Evolutionary conservation across 2,888 invertebrate species (phyloP), one percentile per base, ranked within the genome.

Genomic region (Macropis europaea): DNA sequence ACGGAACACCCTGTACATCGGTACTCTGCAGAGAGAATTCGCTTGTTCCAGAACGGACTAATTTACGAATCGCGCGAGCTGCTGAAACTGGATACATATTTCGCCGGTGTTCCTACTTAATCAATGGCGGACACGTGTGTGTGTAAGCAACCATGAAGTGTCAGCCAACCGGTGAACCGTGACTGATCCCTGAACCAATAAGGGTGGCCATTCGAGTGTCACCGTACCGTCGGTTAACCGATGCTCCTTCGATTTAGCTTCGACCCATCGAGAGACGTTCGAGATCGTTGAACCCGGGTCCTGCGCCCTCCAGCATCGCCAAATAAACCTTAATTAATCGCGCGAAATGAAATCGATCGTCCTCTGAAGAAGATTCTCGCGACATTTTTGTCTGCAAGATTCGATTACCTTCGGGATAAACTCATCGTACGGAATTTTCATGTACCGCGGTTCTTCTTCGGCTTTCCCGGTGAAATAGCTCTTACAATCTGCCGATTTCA

Each of bases 181-280:
- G 68, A 56, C 67, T 68, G 68, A 68, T 68, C 48, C 48, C 48
- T 67, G 67, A 67, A 56, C 68, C 67, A 68, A 68, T 68, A 68
- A 67, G 68, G 68, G 67, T 66, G 17, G 48, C 54, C 67, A 66
- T 66, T 68, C 68, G 54, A 67, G 68, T 68, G 56, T 68, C 68
- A 24, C 36, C 34, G 56, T 67, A 54, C 66, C 28, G 34, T 66
- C 68, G 68, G 68, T 68, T 56, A 66, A 66, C 68, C 68, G 48
- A 68, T 66, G 67, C 28, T 48, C 48, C 68, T 66, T 50, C 67
- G 67, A 66, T 68, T 66, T 66, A 66, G 67, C 56, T 47, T 48
- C 42, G 67, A 66, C 56, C 47, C 40, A 34, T 54, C 54, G 42
- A 48, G 54, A 42, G 34, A 56, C 48, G 48, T 30, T 50, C 67